These are phyloP conservation scores for Lepidurus couesii DNA, from an alignment of 1,140 invertebrate species.

Conservation along the genomic window DNA sequence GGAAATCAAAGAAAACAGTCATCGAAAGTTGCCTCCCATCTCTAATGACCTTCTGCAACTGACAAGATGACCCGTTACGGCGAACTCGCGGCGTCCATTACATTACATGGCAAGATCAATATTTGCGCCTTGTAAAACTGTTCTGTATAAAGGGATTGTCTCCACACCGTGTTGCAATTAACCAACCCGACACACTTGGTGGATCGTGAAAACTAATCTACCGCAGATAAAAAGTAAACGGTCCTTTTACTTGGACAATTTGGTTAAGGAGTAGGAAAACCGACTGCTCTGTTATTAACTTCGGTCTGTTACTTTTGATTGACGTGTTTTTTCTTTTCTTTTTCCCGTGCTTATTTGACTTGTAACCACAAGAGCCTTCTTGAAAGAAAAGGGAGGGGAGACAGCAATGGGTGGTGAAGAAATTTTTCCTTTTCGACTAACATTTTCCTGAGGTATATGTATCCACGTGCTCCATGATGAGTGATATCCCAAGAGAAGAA, in stretches of 20 bases:
- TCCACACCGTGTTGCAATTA: conserved; percentile 6
- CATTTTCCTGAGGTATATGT: no score
- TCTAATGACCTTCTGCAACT: conserved; percentile 5
- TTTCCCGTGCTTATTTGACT: neutral
- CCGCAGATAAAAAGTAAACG: neutral
- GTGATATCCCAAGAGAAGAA: no score
- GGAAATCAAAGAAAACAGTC: neutral
- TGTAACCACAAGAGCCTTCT: neutral
- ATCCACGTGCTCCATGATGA: no score
- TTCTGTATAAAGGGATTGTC: neutral
- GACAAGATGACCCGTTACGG: conserved; percentile 5
- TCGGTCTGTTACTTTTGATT: neutral
- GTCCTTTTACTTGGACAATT: neutral
- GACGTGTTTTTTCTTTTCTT: neutral
- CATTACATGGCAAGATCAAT: conserved; percentile 19
- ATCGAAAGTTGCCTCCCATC: neutral
- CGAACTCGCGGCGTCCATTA: neutral
- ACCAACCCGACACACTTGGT: neutral
- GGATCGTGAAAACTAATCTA: neutral
- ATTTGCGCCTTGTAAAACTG: neutral
- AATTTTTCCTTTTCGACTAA: no score
- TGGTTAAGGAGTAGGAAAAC: neutral
- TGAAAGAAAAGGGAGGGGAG: neutral
- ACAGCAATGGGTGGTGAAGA: no score
- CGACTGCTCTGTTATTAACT: neutral